A percentile compares a stretch with the other conserved stretches of the same genome.
phyloP scores from a whole-genome alignment of 1,140 invertebrate genomes.

The Frieseomelitta varia region DNA sequence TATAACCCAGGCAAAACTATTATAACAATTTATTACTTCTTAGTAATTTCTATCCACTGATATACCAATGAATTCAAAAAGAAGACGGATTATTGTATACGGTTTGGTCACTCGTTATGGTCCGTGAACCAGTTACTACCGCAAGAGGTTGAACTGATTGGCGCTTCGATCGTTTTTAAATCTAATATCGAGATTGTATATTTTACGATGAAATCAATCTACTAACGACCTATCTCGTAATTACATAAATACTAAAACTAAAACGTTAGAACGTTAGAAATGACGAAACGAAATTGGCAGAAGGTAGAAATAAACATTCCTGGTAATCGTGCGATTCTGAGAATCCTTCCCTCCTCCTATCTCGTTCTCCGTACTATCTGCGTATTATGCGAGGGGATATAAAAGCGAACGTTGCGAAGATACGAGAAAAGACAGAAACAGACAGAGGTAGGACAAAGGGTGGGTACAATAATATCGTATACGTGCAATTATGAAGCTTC shows the following conservation, averaged over 20 bases:
- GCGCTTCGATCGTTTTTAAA: neutral
- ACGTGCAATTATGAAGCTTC: slow-evolving; percentile 59
- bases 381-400: neutral
- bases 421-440: slow-evolving; percentile 39
- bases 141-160: neutral
- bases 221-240: neutral
- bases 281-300: neutral
- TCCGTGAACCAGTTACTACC: too few relatives aligned
- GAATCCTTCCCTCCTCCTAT: neutral
- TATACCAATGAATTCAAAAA: too few relatives aligned
- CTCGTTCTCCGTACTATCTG: neutral
- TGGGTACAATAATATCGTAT: slow-evolving; percentile 50
- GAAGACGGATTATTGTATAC: too few relatives aligned
- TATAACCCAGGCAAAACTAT: too few relatives aligned
- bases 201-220: neutral
- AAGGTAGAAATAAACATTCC: neutral
- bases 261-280: neutral
- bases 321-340: neutral
- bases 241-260: neutral
- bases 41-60: too few relatives aligned
- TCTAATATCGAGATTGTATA: neutral
- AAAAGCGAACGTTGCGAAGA: slow-evolving; percentile 11
- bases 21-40: too few relatives aligned
- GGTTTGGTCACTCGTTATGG: too few relatives aligned
- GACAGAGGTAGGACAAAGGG: slow-evolving; percentile 45